Evolutionary conservation across 2,113 vertebrate species (phyloP).

Genomic region (Progne subis): DNA sequence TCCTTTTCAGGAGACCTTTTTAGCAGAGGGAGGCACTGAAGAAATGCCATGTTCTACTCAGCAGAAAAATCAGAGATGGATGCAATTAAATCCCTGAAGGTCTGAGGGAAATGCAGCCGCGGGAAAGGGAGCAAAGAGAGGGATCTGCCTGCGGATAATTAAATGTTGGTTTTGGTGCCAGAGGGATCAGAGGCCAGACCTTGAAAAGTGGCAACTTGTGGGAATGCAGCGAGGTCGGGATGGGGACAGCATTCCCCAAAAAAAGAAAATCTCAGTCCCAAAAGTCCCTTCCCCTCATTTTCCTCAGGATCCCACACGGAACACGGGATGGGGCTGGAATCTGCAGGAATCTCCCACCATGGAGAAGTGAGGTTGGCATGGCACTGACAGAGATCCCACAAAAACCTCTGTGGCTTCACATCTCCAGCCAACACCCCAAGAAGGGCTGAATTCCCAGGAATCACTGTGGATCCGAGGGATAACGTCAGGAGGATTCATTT

Average conservation of each 20-base stretch:
- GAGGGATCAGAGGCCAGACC: not conserved
- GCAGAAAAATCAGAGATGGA: not conserved
- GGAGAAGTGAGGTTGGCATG: accelerated
- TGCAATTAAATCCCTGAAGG: conserved; percentile 11
- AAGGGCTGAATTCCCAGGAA: not conserved
- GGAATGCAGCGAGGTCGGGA: not conserved
- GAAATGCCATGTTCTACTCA: not conserved
- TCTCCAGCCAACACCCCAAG: not conserved
- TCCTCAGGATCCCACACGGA: accelerated
- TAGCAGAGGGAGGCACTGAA: not conserved
- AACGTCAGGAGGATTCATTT: accelerated
- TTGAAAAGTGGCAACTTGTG: not conserved
- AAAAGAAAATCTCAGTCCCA: not conserved
- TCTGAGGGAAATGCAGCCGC: not conserved
- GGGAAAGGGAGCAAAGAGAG: not conserved
- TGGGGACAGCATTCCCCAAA: not conserved
- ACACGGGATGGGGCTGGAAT: accelerated
- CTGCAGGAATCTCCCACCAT: not conserved
- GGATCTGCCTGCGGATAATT: not conserved
- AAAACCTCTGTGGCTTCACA: not conserved
- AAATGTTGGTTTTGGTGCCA: not conserved
- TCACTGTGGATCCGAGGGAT: accelerated
- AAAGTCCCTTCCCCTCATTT: not conserved
- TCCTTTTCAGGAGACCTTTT: not conserved
- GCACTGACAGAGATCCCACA: not conserved